These are phyloP conservation scores for Syngnathus floridae DNA, from an alignment of 2,113 vertebrate species.

Conservation along the genomic window DNA sequence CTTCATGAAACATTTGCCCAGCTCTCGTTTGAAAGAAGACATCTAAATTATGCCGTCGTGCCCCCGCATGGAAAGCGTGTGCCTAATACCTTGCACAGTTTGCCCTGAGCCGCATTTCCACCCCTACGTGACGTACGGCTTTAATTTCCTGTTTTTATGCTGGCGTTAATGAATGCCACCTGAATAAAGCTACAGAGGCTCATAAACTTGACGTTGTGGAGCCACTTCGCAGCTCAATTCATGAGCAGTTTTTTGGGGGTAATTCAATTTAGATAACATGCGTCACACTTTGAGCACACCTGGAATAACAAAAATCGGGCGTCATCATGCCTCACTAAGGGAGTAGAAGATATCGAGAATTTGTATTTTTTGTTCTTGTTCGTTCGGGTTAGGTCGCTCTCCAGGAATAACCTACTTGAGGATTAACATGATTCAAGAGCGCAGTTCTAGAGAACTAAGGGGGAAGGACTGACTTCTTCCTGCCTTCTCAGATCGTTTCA, in stretches of 20 bases:
- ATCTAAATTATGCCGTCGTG: neutral
- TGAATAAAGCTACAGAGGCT: constrained; percentile 39
- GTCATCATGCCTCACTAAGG: no score
- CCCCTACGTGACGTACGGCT: constrained; percentile 35
- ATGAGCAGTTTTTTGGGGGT: neutral
- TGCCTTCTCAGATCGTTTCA: no score
- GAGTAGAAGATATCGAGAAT: no score
- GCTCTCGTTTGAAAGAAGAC: neutral
- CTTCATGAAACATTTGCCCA: neutral
- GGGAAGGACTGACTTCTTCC: no score
- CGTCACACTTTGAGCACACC: no score
- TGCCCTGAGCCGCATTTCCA: constrained; percentile 16
- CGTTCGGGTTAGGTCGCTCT: no score
- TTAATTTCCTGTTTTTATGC: constrained; percentile 47
- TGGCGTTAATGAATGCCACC: constrained; percentile 40
- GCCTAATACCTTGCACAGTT: neutral
- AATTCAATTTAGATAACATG: neutral
- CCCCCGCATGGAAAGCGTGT: neutral
- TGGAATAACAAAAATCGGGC: no score
- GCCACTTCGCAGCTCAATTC: neutral
- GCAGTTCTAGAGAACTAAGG: no score
- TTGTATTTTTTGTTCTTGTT: no score
- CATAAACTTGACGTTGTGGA: constrained; percentile 42
- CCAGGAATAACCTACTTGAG: no score
- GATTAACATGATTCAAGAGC: no score